phyloP scores from a whole-genome alignment of 1,140 invertebrate species.

The Trachymyrmex septentrionalis region DNA sequence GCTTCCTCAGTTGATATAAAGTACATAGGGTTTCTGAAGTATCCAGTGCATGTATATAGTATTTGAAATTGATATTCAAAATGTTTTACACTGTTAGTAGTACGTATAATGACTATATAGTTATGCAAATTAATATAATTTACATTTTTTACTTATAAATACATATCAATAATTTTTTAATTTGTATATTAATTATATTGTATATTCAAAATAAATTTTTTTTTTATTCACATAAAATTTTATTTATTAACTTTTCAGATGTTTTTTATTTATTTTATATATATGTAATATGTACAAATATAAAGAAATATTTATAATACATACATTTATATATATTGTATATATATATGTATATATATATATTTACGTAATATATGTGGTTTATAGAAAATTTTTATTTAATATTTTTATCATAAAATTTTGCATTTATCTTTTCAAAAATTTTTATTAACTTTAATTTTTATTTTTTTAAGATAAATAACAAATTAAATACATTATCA shows the following conservation, averaged over 20 bases:
- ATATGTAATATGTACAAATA: background rate
- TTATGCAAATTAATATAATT: background rate
- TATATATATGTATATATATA: no score
- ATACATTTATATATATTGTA: no score
- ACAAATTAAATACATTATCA: background rate
- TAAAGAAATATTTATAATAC: no score
- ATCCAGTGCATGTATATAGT: background rate
- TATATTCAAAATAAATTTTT: background rate
- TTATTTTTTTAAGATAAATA: background rate
- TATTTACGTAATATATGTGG: no score
- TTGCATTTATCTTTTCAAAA: no score
- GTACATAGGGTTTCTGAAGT: background rate
- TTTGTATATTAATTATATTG: background rate
- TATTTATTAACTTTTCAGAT: background rate
- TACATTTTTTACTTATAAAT: background rate
- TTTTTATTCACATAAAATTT: background rate
- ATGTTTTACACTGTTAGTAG: background rate
- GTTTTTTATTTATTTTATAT: background rate
- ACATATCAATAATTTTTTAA: background rate
- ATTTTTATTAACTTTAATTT: background rate
- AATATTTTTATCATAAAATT: no score
- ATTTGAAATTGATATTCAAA: constrained; percentile 14
- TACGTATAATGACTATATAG: background rate
- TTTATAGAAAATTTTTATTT: no score
- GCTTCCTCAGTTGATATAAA: constrained; percentile 33